phyloP scores from a whole-genome alignment of 1,140 invertebrate species.

The Kradibia gibbosae region DNA sequence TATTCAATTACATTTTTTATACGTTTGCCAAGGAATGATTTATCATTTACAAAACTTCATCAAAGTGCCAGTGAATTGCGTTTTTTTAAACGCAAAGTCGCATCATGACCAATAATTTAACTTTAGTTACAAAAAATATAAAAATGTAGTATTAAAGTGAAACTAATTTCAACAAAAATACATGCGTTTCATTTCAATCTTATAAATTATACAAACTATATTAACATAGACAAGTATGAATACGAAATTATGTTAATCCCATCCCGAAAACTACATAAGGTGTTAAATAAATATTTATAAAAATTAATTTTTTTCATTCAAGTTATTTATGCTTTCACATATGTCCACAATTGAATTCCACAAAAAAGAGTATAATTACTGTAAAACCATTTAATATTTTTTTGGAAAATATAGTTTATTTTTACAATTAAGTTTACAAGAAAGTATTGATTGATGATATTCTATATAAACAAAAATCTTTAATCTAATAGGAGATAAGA shows the following conservation, averaged over 20 bases:
- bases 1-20: conserved; percentile 54
- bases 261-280: conserved; percentile 38
- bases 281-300: conserved; percentile 52
- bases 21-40: conserved; percentile 27
- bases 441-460: conserved; percentile 32
- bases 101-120: conserved; percentile 22
- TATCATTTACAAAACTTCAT: conserved; percentile 37
- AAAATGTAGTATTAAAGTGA: conserved; percentile 4
- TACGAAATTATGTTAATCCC: conserved; percentile 35
- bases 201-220: conserved; percentile 2
- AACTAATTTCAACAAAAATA: too few species aligned
- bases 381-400: conserved; percentile 14
- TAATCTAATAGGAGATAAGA: conserved; percentile 39
- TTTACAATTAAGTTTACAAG: conserved; percentile 50
- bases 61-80: conserved; percentile 24
- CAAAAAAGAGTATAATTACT: background rate
- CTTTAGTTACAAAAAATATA: conserved; percentile 16
- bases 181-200: too few species aligned
- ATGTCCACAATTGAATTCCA: background rate
- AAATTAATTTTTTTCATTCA: too few species aligned
- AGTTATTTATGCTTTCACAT: too few species aligned
- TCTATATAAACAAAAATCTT: conserved; percentile 48
- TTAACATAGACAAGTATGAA: conserved; percentile 7
- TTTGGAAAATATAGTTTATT: conserved; percentile 52
- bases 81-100: background rate